Base-by-base conservation (phyloP, 2,113 vertebrate species). In the Dissostichus mawsoni region DNA sequence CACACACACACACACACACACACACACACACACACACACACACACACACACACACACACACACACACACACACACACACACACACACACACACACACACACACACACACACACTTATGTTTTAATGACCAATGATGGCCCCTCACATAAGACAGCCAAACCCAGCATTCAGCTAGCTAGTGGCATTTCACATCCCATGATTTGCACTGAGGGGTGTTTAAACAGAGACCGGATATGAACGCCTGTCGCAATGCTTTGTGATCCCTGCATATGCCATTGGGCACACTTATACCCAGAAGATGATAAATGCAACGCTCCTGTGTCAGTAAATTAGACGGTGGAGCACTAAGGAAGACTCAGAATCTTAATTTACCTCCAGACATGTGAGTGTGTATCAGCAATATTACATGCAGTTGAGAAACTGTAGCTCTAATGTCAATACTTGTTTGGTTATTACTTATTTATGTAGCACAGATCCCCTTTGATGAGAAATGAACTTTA, bases 221-320 rank as follows among this genome's bases (percentile, higher is more conserved):
- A 69, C 66, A 70, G 68, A 65, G 20, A 72, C 44, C 23, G 74
- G 76, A 80, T 82, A 75, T 79, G 69, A 84, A 68, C 58, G 50
- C 33, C 83, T 77, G 61, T 77, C 52, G 62, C 41, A 65, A 74
- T 59, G 67, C 47, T 61, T 57, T 75, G 55, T 68, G 44, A 69
- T 76, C 58, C 58, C 14, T 20, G 23, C n/a, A 4, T 50, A 16
- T 74, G 71, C 45, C 68, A 69, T 33, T 57, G 69, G 75, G 4
- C 47, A 55, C 64, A 53, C 61, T 83, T 84, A 88, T 83, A 80
- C 55, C 72, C 47, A 56, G 25, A 45, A 65, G 36, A 90, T 84
- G 91, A 83, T 74, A 90, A 91, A 94, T 93, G 75, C 76, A 82
- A 83, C 91, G 92, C 85, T 58, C 50, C 55, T 57, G 23, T 92